These are phyloP conservation scores for Urosaurus nigricauda DNA, from an alignment of 2,797 vertebrate genomes.

Conservation along the genomic window DNA sequence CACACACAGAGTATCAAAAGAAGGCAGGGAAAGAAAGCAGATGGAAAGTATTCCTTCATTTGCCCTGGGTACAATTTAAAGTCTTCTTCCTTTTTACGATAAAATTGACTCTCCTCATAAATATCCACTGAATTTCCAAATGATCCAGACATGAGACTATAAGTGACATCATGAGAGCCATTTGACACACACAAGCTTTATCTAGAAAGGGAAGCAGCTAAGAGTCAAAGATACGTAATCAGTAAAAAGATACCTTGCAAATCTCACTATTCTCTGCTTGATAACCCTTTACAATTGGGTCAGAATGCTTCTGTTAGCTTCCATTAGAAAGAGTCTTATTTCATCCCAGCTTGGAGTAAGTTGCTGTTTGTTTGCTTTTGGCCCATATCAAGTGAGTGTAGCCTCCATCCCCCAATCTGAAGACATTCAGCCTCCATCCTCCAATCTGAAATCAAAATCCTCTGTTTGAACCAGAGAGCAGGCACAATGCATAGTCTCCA, in stretches of 20 bases:
- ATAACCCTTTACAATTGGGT: neutral
- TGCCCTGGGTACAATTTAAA: slow-evolving; percentile 1
- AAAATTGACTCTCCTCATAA: slow-evolving; percentile 43
- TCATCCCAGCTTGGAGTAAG: neutral
- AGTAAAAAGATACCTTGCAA: slow-evolving; percentile 12
- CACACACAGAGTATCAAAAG: neutral
- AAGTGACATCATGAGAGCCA: neutral
- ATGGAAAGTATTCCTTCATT: slow-evolving; percentile 23
- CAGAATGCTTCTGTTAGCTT: neutral
- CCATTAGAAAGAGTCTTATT: neutral
- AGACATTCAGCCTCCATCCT: neutral
- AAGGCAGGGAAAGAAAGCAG: neutral
- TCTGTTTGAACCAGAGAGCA: neutral
- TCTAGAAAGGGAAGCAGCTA: neutral
- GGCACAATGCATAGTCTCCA: neutral
- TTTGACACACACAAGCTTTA: neutral
- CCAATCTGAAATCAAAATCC: slow-evolving; percentile 20
- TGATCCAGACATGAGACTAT: neutral
- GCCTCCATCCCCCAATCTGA: neutral
- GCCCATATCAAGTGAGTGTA: slow-evolving; percentile 11
- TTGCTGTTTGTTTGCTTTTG: slow-evolving; percentile 20
- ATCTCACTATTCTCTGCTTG: neutral
- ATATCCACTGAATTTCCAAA: slow-evolving; percentile 1
- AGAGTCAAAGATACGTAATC: neutral
- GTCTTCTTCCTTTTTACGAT: slow-evolving; percentile 16